A percentile compares a stretch with the other conserved stretches of the same genome.
phyloP scores from a whole-genome alignment of 2,113 vertebrate genomes.

The Brachyistius frenatus region DNA sequence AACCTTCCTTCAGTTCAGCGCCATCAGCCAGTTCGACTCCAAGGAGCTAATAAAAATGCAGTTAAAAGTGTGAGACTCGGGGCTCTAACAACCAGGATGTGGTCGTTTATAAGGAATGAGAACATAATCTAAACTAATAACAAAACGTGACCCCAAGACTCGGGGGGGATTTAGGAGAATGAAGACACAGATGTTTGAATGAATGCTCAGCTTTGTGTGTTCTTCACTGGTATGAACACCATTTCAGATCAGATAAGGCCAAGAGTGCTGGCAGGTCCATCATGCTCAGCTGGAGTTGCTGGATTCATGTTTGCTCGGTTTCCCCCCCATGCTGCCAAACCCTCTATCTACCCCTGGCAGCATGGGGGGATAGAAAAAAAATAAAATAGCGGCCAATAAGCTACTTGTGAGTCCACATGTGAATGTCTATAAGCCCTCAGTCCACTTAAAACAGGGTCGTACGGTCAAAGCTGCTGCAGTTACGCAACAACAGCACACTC shows the following conservation, averaged over 20 bases:
- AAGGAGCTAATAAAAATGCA: neutral
- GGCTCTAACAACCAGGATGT: neutral
- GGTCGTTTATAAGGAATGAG: neutral
- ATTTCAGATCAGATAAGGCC: constrained; percentile 13
- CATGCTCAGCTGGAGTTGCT: neutral
- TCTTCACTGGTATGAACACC: constrained; percentile 11
- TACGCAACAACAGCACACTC: too few relatives aligned
- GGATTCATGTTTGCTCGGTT: constrained; percentile 4
- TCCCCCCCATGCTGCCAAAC: neutral
- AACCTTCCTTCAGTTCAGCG: constrained; percentile 36
- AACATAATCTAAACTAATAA: neutral
- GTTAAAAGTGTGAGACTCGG: neutral
- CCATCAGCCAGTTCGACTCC: constrained; percentile 12
- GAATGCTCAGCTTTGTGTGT: neutral
- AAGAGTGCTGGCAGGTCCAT: neutral
- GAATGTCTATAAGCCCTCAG: too few relatives aligned
- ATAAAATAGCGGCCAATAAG: neutral
- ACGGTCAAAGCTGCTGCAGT: too few relatives aligned
- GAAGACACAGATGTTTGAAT: neutral
- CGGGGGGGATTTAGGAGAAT: neutral
- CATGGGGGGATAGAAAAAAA: neutral
- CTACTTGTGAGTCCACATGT: neutral
- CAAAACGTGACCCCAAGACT: neutral
- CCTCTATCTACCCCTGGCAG: neutral
- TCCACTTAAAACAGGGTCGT: too few relatives aligned